phyloP scores from a whole-genome alignment of 2,113 vertebrate species.

The Phalacrocorax carbo region DNA sequence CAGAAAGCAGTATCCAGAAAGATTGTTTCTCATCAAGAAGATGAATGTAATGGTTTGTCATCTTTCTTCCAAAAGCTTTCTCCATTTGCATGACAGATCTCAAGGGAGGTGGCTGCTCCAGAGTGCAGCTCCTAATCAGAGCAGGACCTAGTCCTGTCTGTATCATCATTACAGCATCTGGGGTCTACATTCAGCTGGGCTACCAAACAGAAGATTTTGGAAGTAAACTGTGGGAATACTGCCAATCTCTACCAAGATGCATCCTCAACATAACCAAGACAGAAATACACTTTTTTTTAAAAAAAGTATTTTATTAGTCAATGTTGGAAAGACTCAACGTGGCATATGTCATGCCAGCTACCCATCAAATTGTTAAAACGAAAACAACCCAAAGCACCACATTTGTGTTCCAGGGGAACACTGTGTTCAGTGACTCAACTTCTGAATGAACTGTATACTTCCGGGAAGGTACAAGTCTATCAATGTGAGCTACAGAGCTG shows the following conservation, averaged over 20 bases:
- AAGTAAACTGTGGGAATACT: background rate
- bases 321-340: background rate
- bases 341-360: conserved; percentile 7
- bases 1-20: background rate
- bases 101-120: background rate
- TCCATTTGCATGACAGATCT: background rate
- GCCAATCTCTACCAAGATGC: background rate
- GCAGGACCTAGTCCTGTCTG: background rate
- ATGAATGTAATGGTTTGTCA: background rate
- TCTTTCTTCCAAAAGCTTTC: background rate
- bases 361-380: background rate
- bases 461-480: background rate
- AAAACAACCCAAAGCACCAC: background rate
- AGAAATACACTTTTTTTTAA: background rate
- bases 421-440: background rate
- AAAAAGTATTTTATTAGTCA: background rate
- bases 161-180: background rate
- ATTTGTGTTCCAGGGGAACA: background rate
- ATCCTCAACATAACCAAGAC: background rate
- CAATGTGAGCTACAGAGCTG: background rate
- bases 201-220: background rate
- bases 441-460: background rate
- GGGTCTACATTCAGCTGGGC: background rate
- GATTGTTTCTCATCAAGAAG: background rate
- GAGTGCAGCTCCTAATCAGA: fast-evolving